Base-by-base conservation (phyloP, 2,888 invertebrate genomes). In the Lypha dubia region DNA sequence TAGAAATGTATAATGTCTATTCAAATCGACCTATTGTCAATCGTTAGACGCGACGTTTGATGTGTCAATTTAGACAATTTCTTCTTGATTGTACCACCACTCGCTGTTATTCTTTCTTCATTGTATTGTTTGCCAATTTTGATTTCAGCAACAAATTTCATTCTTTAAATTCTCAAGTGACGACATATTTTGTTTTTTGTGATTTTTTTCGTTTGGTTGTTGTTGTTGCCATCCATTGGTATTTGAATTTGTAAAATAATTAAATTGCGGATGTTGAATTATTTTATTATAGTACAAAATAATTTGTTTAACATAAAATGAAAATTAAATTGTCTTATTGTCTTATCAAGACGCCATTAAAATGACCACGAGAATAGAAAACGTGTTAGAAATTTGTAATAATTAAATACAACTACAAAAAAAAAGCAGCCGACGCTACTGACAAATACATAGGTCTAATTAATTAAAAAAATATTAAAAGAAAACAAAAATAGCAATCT, bases 1-100 rank as follows among this genome's bases (percentile, higher is more conserved):
- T 35, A 71, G n/a, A n/a, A 67, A 28, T 28, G 5, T 28, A 24
- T 60, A 38, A 56, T 81, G 84, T 80, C 84, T 84, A 71, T 63
- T 58, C 44, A 63, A 79, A 84, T 79, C 84, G 84, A 84, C 77
- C 84, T 84, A 84, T 84, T 84, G 84, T 84, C 84, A 84, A 84
- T 84, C 65, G 84, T 77, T 84, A 79, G 84, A 75, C 81, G 84
- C 81, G 84, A 81, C 84, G 84, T 84, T 84, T 84, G 84, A 84
- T 84, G 84, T 84, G 84, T 84, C 84, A 84, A 81, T 84, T 84
- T 84, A 82, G 84, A 84, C 84, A 77, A 84, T 81, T 77, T 76
- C 84, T 81, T 77, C 84, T 81, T 77, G 81, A 84, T 79, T 75
- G 65, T 65, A 58, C 24, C 51, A 70, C 20, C 51, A 28, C 20